Evolutionary conservation across 2,113 vertebrate species (phyloP).

Genomic region (Ptyas mucosa): DNA sequence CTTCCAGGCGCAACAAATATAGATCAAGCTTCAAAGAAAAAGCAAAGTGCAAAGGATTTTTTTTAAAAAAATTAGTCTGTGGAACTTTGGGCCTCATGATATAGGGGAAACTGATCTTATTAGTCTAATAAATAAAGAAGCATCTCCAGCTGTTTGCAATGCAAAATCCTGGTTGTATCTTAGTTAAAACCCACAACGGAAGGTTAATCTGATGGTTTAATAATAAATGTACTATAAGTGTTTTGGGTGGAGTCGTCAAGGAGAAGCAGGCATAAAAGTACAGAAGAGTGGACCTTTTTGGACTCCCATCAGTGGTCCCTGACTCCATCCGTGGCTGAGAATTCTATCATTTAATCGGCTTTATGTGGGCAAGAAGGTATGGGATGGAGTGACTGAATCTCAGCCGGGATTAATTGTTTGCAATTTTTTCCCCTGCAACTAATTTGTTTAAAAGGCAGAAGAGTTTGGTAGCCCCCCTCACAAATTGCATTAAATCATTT

Average conservation of each 20-base stretch:
- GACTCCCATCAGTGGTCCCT: not conserved
- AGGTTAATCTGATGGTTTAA: not conserved
- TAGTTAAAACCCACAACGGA: not conserved
- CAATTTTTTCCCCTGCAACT: not conserved
- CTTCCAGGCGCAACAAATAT: not conserved
- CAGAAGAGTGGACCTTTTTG: not conserved
- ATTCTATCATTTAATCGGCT: not conserved
- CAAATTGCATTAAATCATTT: not conserved
- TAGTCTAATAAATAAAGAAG: not conserved
- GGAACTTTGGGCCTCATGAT: not conserved
- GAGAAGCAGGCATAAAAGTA: not conserved
- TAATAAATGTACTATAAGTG: not conserved
- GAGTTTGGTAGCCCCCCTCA: not conserved
- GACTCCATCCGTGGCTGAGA: not conserved
- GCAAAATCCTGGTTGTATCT: not conserved
- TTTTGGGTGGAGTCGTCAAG: not conserved
- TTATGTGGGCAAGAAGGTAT: not conserved
- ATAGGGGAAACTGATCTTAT: not conserved
- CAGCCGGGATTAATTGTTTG: not conserved
- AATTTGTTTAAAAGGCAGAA: not conserved
- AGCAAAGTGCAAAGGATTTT: not conserved
- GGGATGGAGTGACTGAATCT: not conserved
- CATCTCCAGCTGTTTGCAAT: not conserved
- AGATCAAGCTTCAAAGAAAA: not conserved
- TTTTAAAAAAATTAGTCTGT: not conserved